Percentiles rank a stretch among this genome's conserved stretches.
Evolutionary conservation across 2,113 vertebrate genomes (phyloP).

Genomic region (Marmota monax): DNA sequence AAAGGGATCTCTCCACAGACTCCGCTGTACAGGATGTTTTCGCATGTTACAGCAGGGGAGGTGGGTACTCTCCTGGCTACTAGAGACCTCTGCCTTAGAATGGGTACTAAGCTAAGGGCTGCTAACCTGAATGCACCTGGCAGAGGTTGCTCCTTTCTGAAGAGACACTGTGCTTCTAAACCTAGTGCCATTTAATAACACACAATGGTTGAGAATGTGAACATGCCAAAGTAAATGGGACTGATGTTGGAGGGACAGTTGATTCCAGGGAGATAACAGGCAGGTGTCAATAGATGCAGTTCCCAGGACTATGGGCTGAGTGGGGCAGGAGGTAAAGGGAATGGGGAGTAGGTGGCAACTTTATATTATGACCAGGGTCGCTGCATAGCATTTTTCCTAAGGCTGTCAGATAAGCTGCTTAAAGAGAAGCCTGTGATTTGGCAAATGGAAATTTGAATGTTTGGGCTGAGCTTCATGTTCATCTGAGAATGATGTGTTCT

Average conservation of each 20-base stretch:
- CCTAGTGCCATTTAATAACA: rapidly evolving
- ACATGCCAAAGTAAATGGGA: background rate
- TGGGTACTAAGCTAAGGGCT: background rate
- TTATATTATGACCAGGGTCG: background rate
- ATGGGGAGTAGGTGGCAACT: background rate
- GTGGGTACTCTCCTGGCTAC: background rate
- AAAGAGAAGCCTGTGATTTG: background rate
- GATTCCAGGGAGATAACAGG: no score
- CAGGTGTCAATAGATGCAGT: background rate
- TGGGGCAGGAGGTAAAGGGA: rapidly evolving
- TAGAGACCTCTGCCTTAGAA: background rate
- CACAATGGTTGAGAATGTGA: background rate
- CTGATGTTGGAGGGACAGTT: background rate
- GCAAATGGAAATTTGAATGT: background rate
- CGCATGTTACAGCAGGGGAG: background rate
- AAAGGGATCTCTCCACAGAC: background rate
- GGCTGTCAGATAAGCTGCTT: background rate
- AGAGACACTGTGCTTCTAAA: background rate
- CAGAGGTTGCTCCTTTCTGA: background rate
- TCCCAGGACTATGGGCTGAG: background rate
- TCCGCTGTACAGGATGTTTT: background rate
- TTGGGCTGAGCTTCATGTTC: background rate
- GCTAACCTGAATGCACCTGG: background rate
- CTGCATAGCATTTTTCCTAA: rapidly evolving
- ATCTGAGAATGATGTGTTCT: background rate